Base-by-base conservation (phyloP, 1,140 invertebrate genomes). In the Polypedilum vanderplanki region DNA sequence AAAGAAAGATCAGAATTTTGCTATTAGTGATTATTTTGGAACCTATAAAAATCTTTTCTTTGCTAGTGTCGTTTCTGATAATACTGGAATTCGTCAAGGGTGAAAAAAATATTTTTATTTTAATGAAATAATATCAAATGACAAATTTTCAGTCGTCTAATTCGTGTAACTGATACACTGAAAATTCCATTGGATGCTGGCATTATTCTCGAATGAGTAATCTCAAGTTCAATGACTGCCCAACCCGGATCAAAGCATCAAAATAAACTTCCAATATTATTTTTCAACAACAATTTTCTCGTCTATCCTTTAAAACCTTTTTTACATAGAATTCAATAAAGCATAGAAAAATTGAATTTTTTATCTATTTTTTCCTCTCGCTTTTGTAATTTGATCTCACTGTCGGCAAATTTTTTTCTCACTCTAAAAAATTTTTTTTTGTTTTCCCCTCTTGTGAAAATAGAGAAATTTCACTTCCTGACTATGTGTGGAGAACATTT, bases 1-100 rank as follows among this genome's bases (percentile, higher is more conserved):
- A 8, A 75, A 65, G 7, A 75, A 41, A 5, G 41, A 76, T 73
- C 77, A 79, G 74, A 77, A 76, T 2, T 64, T 81, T 1, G 76
- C 81, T 33, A 75, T 81, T 7, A 80, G 78, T 41, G 74, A 79
- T 41, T 76, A 81, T 70, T 80, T 77, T 8, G 22, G n/a, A 0
- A 33, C 81, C 65, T 78, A 79, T 5, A 64, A 74, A n/a, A 70
- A 78, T 2, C 3, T 67, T 7, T 18, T 7, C 7, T 17, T n/a
- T 7, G 64, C 64, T 67, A 67, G 64, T 67, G 64, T 67, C 8
- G 7, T 22, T n/a, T 70, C 65, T 20, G 18, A 18, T 18, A 70
- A 70, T 70, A 0, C 18, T 5, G 17, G 17, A 1, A 70, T 70
- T 2, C 17, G 18, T 7, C 65, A 70, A 70, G 17, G 10, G 46